Conservation (phyloP, 2,797 vertebrate genomes). For the Peromyscus eremicus region DNA sequence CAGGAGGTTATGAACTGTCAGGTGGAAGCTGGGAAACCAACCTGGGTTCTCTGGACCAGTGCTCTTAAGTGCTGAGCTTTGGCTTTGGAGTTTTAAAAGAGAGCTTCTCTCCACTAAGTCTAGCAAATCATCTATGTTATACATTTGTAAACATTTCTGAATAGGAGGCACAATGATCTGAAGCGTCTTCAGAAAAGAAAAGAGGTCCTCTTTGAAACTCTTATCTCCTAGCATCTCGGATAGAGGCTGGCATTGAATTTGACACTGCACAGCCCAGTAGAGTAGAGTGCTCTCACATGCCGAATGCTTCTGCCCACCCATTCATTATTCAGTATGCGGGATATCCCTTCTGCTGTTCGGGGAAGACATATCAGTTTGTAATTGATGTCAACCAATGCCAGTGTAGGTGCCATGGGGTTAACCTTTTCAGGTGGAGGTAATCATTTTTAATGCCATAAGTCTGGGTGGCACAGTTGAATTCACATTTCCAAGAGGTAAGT, state of each 20-base stretch:
- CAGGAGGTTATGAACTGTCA: neutral
- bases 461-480: neutral
- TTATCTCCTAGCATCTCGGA: neutral
- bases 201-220: neutral
- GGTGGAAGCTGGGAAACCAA: neutral
- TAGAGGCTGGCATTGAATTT: neutral
- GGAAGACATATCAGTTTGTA: neutral
- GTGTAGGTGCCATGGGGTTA: neutral
- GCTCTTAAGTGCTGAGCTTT: neutral
- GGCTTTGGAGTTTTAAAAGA: neutral
- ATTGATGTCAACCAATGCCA: neutral
- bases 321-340: neutral
- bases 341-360: neutral
- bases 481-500: neutral
- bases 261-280: fast-evolving
- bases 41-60: neutral
- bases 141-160: neutral
- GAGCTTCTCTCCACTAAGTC: neutral
- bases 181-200: neutral
- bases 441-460: neutral
- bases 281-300: neutral
- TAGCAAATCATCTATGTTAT: neutral
- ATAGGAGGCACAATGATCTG: neutral
- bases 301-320: neutral
- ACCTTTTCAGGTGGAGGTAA: neutral